These are phyloP conservation scores for Clarias pachynema DNA, from an alignment of 2,797 vertebrate species.

Conservation along the genomic window DNA sequence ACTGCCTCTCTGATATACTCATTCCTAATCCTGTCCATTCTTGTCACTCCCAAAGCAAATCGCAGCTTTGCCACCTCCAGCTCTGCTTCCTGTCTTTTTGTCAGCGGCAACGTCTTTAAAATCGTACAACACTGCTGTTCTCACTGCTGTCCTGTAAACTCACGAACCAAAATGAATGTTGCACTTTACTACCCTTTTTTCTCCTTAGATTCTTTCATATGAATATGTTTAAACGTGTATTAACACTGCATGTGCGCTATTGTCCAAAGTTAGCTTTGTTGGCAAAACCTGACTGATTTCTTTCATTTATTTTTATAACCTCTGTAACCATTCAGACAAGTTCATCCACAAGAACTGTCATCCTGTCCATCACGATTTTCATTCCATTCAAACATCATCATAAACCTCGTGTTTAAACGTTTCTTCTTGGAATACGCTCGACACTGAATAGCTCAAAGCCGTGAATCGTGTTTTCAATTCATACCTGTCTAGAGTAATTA, in stretches of 20 bases:
- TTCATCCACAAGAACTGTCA: not conserved
- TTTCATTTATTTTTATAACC: not conserved
- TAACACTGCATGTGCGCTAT: not conserved
- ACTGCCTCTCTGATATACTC: too few relatives aligned
- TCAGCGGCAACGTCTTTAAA: too few relatives aligned
- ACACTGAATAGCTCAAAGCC: slow-evolving; percentile 71
- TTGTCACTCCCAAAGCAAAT: too few relatives aligned
- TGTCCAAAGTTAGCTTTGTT: not conserved
- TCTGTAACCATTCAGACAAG: not conserved
- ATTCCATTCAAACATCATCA: not conserved
- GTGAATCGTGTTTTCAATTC: slow-evolving; percentile 62
- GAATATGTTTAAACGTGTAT: not conserved
- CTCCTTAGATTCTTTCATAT: not conserved
- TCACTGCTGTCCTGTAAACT: too few relatives aligned
- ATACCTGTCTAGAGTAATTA: slow-evolving; percentile 92
- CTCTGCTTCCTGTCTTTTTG: too few relatives aligned
- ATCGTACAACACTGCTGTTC: too few relatives aligned
- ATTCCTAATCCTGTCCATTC: too few relatives aligned
- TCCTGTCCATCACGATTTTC: not conserved
- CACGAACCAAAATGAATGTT: not conserved
- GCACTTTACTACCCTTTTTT: not conserved
- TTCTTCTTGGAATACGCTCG: slow-evolving; percentile 32
- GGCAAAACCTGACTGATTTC: not conserved
- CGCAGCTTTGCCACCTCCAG: too few relatives aligned
- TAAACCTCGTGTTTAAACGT: slow-evolving; percentile 61